Conservation (phyloP, 2,888 invertebrate genomes). For the Caradrina kadenii region DNA sequence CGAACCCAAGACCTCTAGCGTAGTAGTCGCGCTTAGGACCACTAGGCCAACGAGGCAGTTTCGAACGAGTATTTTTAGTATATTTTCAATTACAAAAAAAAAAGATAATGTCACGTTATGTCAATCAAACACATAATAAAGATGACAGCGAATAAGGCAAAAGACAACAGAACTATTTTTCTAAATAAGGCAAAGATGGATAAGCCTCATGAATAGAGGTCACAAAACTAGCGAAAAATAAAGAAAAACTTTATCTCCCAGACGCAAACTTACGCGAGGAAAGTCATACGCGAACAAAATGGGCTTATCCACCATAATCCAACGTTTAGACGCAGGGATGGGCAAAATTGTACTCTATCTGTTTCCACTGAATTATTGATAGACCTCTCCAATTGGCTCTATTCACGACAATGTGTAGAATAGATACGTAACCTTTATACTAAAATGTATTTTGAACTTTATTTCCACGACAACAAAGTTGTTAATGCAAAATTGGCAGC, state of each 20-base stretch:
- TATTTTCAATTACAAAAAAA: too few relatives aligned
- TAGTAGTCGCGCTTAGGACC: too few relatives aligned
- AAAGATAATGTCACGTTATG: too few relatives aligned
- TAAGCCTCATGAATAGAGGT: too few relatives aligned
- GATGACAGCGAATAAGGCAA: too few relatives aligned
- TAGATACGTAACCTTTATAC: background rate
- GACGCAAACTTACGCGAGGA: conserved; percentile 18
- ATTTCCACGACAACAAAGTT: background rate
- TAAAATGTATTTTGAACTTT: background rate
- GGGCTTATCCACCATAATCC: conserved; percentile 58
- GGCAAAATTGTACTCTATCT: conserved; percentile 70
- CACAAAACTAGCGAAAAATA: too few relatives aligned
- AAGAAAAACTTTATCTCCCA: background rate
- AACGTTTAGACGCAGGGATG: conserved; percentile 52
- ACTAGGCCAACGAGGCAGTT: too few relatives aligned
- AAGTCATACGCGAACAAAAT: background rate
- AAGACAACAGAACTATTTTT: too few relatives aligned
- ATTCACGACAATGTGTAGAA: conserved; percentile 29
- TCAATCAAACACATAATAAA: too few relatives aligned
- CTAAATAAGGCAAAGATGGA: too few relatives aligned
- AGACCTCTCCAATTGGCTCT: conserved; percentile 61
- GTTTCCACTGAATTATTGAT: conserved; percentile 75
- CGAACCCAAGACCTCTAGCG: too few relatives aligned
- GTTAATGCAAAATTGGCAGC: background rate
- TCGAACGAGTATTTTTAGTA: too few relatives aligned